Evolutionary conservation across 1,140 invertebrate species (phyloP).

Genomic region (Carcinoscorpius rotundicauda): DNA sequence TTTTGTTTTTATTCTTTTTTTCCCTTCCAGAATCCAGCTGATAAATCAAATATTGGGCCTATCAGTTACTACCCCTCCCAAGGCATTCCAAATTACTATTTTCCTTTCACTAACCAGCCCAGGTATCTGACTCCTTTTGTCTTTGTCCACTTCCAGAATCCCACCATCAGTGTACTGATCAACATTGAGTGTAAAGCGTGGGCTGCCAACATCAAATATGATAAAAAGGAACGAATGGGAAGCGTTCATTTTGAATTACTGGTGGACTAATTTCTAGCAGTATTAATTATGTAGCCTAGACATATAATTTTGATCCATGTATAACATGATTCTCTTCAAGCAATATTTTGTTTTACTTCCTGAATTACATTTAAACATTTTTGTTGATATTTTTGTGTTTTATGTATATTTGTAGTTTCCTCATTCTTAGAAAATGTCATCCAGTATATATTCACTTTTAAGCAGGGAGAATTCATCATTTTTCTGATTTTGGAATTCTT

Average conservation of each 20-base stretch:
- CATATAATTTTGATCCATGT: too few relatives aligned
- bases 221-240: constrained; percentile 73
- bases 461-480: too few relatives aligned
- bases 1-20: too few relatives aligned
- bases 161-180: constrained; percentile 73
- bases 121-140: constrained; percentile 79
- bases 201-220: constrained; percentile 82
- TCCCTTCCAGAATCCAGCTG: constrained; percentile 36
- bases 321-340: too few relatives aligned
- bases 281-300: too few relatives aligned
- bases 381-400: too few relatives aligned
- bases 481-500: too few relatives aligned
- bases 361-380: too few relatives aligned
- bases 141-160: constrained; percentile 66
- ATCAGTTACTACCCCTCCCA: constrained; percentile 45
- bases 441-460: too few relatives aligned
- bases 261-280: constrained; percentile 56
- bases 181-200: constrained; percentile 95
- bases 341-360: too few relatives aligned
- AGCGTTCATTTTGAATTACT: constrained; percentile 91
- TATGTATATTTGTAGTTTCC: too few relatives aligned
- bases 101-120: constrained; percentile 58
- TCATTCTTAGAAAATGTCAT: too few relatives aligned
- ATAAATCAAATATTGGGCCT: constrained; percentile 72
- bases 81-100: constrained; percentile 60